Evolutionary conservation across 2,888 invertebrate genomes (phyloP).

Genomic region (Drosophila cognata): DNA sequence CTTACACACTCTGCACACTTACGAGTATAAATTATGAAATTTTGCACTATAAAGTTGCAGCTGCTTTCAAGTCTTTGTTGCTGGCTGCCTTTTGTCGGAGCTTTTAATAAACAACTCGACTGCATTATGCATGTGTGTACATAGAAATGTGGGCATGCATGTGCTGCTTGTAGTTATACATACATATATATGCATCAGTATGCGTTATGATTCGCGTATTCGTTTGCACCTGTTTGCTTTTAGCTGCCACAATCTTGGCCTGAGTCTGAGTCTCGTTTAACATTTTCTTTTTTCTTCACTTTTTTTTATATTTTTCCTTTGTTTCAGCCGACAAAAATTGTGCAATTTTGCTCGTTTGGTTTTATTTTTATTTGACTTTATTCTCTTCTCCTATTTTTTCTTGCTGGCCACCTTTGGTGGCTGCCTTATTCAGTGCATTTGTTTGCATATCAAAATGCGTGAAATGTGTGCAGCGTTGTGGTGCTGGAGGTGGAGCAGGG

Average conservation of each 20-base stretch:
- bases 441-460: constrained; percentile 82
- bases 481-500: background rate
- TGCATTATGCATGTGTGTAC: constrained; percentile 51
- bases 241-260: constrained; percentile 15
- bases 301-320: constrained; percentile 76
- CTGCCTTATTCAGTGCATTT: constrained; percentile 77
- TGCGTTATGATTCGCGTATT: constrained; percentile 55
- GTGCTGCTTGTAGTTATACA: background rate
- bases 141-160: constrained; percentile 4
- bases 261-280: constrained; percentile 1
- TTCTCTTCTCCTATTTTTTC: constrained; percentile 14
- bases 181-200: constrained; percentile 10
- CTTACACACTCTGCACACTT: constrained; percentile 50
- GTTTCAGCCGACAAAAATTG: constrained; percentile 76
- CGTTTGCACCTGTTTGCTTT: constrained; percentile 58
- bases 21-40: constrained; percentile 72
- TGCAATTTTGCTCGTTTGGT: constrained; percentile 40
- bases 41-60: constrained; percentile 73
- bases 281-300: constrained; percentile 60
- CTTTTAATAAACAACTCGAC: constrained; percentile 60
- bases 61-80: constrained; percentile 57
- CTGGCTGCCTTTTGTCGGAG: constrained; percentile 28
- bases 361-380: constrained; percentile 1
- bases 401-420: constrained; percentile 65
- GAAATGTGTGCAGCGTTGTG: constrained; percentile 60